These are phyloP conservation scores for Mongoloraphidia duomilia DNA, from an alignment of 2,888 invertebrate species.

Conservation along the genomic window DNA sequence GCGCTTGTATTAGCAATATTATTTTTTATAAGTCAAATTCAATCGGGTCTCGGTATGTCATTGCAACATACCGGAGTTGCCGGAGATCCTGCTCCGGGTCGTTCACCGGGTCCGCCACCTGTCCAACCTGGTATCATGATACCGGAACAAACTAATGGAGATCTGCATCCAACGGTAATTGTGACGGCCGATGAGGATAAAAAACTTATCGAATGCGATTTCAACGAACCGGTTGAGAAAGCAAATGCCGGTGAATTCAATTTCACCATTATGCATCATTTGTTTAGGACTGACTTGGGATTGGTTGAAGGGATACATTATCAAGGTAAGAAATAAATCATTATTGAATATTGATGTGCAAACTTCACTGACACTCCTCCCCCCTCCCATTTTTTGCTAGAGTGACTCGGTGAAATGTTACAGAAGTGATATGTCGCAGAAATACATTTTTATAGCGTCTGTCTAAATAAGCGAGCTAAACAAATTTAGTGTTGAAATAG, in stretches of 20 bases:
- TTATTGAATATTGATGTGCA: background rate
- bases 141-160: constrained; percentile 4
- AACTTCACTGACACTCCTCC: too few relatives aligned
- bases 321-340: background rate
- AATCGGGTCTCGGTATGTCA: constrained; percentile 14
- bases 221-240: constrained; percentile 21
- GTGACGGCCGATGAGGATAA: constrained; percentile 1
- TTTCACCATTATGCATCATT: background rate
- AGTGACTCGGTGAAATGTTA: too few relatives aligned
- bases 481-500: too few relatives aligned
- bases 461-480: too few relatives aligned
- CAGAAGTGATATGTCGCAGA: too few relatives aligned
- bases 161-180: constrained; percentile 1
- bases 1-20: too few relatives aligned
- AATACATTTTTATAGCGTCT: too few relatives aligned
- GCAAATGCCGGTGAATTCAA: constrained; percentile 13
- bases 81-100: constrained; percentile 50
- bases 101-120: constrained; percentile 46
- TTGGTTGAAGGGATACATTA: background rate
- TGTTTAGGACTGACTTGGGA: background rate
- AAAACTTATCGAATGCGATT: constrained; percentile 23
- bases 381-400: too few relatives aligned
- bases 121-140: background rate
- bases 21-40: too few relatives aligned
- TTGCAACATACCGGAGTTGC: constrained; percentile 23